Conservation (phyloP, 92 coral and sea anemone genomes). For the Pocillopora grandis region DNA sequence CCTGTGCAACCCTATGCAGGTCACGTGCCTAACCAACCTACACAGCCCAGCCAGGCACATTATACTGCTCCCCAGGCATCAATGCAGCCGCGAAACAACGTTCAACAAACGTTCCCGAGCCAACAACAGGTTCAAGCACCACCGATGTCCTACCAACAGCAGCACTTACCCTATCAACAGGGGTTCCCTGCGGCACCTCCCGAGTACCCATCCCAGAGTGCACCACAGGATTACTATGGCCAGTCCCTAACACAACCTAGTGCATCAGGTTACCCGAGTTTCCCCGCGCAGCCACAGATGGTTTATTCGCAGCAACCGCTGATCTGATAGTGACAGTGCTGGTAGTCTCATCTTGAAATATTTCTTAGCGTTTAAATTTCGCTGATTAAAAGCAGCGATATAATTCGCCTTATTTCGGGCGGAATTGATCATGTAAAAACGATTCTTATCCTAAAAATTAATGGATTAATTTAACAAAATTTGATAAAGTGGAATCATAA, state of each 20-base stretch:
- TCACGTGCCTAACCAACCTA: slow-evolving; percentile 37
- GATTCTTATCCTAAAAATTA: no score
- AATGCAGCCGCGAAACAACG: slow-evolving; percentile 46
- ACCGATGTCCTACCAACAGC: slow-evolving; percentile 48
- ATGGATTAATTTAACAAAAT: no score
- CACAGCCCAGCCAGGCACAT: slow-evolving; percentile 32
- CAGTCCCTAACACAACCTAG: slow-evolving; percentile 59
- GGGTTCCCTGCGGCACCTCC: slow-evolving; percentile 52
- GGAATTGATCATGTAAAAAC: no score
- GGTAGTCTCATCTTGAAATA: neutral
- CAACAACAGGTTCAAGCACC: slow-evolving; percentile 52
- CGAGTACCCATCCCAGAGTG: slow-evolving; percentile 34
- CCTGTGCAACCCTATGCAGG: slow-evolving; percentile 80
- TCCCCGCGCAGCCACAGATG: slow-evolving; percentile 83
- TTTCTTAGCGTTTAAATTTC: neutral
- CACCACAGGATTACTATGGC: slow-evolving; percentile 60
- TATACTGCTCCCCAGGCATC: slow-evolving; percentile 32
- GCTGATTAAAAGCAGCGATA: slow-evolving; percentile 2
- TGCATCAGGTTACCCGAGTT: slow-evolving; percentile 51
- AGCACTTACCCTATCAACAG: slow-evolving; percentile 56
- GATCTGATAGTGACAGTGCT: slow-evolving; percentile 47
- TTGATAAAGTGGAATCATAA: no score
- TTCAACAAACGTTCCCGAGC: slow-evolving; percentile 57
- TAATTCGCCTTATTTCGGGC: neutral
- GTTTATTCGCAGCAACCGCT: slow-evolving; percentile 79